These are phyloP conservation scores for Eremobia ochroleuca DNA, from an alignment of 2,888 invertebrate species.

Conservation along the genomic window DNA sequence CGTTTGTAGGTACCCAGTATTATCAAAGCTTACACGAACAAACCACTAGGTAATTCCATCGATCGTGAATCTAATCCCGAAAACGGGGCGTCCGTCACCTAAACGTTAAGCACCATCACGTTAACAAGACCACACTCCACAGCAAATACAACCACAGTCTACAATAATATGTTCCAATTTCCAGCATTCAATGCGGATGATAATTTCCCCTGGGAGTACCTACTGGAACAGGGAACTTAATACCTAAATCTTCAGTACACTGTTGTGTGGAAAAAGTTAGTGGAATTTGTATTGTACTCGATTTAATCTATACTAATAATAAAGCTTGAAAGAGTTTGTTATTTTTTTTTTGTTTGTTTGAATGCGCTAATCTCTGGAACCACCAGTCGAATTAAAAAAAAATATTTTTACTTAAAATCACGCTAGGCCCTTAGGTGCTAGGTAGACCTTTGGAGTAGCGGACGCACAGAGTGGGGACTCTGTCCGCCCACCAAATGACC, in stretches of 20 bases:
- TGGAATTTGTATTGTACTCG: background rate
- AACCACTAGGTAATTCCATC: background rate
- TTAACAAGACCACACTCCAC: background rate
- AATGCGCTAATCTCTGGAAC: too few species aligned
- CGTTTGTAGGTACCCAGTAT: background rate
- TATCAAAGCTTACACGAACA: background rate
- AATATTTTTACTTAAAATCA: too few species aligned
- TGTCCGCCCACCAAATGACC: too few species aligned
- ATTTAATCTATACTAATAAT: background rate
- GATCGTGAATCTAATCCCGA: background rate
- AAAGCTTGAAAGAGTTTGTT: too few species aligned
- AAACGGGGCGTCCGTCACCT: background rate
- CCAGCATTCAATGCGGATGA: constrained; percentile 29
- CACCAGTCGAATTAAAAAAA: too few species aligned
- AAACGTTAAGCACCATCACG: constrained; percentile 7
- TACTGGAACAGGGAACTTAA: too few species aligned
- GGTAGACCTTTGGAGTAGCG: too few species aligned
- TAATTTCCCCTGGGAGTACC: constrained; percentile 58
- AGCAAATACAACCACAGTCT: constrained; percentile 2
- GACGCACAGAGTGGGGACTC: too few species aligned
- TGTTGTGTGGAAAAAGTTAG: background rate
- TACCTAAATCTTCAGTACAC: constrained; percentile 44
- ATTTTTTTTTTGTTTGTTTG: too few species aligned
- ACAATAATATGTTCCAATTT: constrained; percentile 39
- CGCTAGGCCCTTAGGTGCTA: too few species aligned